These are phyloP conservation scores for Panthera leo DNA, from an alignment of 2,113 vertebrate species.

Conservation along the genomic window DNA sequence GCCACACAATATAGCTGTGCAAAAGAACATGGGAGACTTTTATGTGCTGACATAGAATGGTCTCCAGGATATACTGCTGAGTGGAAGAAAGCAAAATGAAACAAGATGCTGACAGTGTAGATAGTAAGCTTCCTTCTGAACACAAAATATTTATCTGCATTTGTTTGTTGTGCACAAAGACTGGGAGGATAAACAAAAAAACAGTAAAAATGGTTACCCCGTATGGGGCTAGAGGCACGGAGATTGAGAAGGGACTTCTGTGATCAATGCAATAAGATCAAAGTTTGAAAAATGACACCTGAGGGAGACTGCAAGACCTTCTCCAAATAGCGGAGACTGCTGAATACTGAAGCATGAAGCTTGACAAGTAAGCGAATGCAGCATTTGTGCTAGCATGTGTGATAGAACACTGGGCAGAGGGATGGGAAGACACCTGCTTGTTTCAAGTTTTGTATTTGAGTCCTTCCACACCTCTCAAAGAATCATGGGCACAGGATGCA, in stretches of 20 bases:
- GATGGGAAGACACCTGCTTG: not conserved
- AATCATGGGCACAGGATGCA: not conserved
- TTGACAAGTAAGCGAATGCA: not conserved
- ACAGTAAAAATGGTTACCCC: not conserved
- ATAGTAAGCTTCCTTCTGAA: not conserved
- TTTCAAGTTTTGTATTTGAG: not conserved
- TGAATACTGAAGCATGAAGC: not conserved
- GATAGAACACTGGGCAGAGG: accelerated
- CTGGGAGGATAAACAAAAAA: not conserved
- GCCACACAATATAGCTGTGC: not conserved
- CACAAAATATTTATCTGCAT: not conserved
- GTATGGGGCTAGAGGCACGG: not conserved
- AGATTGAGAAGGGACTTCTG: not conserved
- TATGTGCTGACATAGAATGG: not conserved
- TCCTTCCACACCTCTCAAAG: not conserved
- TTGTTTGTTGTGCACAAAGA: not conserved
- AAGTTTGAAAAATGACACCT: not conserved
- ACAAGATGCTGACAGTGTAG: not conserved
- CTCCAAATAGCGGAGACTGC: not conserved
- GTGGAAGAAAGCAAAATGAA: not conserved
- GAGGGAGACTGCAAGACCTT: not conserved
- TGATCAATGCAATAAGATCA: not conserved
- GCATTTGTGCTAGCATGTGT: not conserved
- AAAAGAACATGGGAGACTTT: not conserved
- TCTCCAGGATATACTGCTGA: not conserved